Evolutionary conservation across 1,140 invertebrate genomes (phyloP), one percentile per base, ranked within the genome.

Genomic region (honey bee (Apis mellifera)): DNA sequence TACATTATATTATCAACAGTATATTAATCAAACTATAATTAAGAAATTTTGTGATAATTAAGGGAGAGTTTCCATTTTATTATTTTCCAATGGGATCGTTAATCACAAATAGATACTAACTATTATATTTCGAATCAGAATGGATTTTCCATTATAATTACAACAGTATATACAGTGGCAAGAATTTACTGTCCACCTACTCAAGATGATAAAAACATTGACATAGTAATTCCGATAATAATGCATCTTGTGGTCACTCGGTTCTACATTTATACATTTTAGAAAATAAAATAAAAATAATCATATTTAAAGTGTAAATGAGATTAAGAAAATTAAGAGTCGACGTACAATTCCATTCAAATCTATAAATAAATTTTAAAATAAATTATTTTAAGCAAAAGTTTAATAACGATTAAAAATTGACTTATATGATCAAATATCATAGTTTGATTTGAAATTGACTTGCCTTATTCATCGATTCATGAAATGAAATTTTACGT

Each of bases 171-270:
- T 71, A 42, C 19, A 42, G 52, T 19, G 55, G 55, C 76, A 60
- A 59, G 42, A 78, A 78, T 71, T 71, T 71, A 70, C 42, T 71
- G 19, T 13, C 76, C 66, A 26, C 42, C 17, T 69, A 78, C 54
- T 23, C 15, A n/a, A 54, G 42, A 60, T 78, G 66, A 78, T 66
- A 54, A 65, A 78, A 60, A 42, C 54, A 19, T 48, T 78, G 54
- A 71, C 76, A 66, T 78, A 66, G 71, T 70, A 52, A 71, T 78
- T 54, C 32, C 23, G n/a, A 11, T 19, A 2, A 68, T 66, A 66
- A 55, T n/a, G n/a, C 64, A 26, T 9, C 48, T 52, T 42, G n/a
- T 60, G 54, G 54, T 42, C 12, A 1, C 17, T 17, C 13, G 12
- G 9, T 23, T 23, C 11, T 64, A 42, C 1, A 4, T n/a, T 19